A percentile compares a stretch with the other conserved stretches of the same genome.
phyloP scores from a whole-genome alignment of 37 sponge, comb jelly and placozoan species.

The Chondrosia reniformis region DNA sequence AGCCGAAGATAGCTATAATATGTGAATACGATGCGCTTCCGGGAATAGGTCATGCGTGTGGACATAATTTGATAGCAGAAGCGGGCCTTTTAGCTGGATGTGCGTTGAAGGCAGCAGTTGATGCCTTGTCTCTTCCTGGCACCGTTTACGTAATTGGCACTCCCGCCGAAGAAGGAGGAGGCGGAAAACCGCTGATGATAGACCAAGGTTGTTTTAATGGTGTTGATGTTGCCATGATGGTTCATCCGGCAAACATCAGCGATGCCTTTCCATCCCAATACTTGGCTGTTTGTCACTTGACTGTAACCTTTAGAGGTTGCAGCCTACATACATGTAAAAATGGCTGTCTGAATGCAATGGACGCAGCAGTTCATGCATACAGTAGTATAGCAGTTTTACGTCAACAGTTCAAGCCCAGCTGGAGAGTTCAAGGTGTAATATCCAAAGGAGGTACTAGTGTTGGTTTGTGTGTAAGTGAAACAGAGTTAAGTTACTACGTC shows the following conservation, averaged over 20 bases:
- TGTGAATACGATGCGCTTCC: slow-evolving; percentile 95
- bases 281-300: slow-evolving; percentile 29
- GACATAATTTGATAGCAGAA: slow-evolving; percentile 95
- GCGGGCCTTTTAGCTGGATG: slow-evolving; percentile 84
- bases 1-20: slow-evolving; percentile 69
- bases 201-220: slow-evolving; percentile 62
- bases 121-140: slow-evolving; percentile 29
- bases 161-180: slow-evolving; percentile 89
- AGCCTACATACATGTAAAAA: slow-evolving; percentile 32
- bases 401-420: slow-evolving; percentile 86
- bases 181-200: slow-evolving; percentile 77
- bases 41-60: slow-evolving; percentile 93
- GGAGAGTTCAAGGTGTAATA: slow-evolving; percentile 83
- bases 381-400: slow-evolving; percentile 68
- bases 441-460: slow-evolving; percentile 75
- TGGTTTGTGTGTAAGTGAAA: slow-evolving; percentile 54
- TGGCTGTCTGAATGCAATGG: slow-evolving; percentile 88
- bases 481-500: slow-evolving; percentile 37
- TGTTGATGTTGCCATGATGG: slow-evolving; percentile 90
- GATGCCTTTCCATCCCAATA: slow-evolving; percentile 16
- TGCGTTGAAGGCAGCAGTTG: slow-evolving; percentile 81
- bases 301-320: slow-evolving; percentile 31
- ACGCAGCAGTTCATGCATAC: slow-evolving; percentile 90
- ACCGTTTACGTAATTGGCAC: slow-evolving; percentile 79
- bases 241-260: slow-evolving; percentile 54